These are phyloP conservation scores for Amblyjoppa proteus DNA, from an alignment of 2,888 invertebrate species.

Conservation along the genomic window DNA sequence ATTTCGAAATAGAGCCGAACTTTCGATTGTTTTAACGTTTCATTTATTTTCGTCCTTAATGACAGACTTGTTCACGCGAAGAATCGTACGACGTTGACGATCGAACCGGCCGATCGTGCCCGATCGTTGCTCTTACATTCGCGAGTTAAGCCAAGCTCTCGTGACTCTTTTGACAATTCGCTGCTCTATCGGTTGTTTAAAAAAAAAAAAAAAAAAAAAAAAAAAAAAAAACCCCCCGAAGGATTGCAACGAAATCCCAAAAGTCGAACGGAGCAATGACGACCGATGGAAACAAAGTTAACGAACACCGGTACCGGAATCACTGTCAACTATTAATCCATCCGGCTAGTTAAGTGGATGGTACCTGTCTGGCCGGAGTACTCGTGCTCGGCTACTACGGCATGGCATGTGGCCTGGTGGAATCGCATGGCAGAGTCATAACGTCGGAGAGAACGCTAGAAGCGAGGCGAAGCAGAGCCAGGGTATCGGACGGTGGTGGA, in stretches of 20 bases:
- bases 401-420: constrained; percentile 70
- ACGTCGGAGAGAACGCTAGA: constrained; percentile 70
- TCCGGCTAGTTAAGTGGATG: constrained; percentile 84
- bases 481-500: constrained; percentile 67
- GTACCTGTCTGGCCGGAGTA: constrained; percentile 82
- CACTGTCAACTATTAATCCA: constrained; percentile 79
- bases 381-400: constrained; percentile 79
- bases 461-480: constrained; percentile 46
- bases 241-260: not conserved
- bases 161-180: not conserved
- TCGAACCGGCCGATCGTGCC: constrained; percentile 62
- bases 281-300: not conserved
- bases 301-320: constrained; percentile 71
- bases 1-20: constrained; percentile 42
- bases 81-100: constrained; percentile 40
- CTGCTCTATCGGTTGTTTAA: not conserved
- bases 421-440: constrained; percentile 82
- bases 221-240: not conserved
- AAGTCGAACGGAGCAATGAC: not conserved
- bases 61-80: constrained; percentile 7
- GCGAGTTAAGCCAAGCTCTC: not conserved
- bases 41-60: not conserved
- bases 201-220: not conserved
- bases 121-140: constrained; percentile 55
- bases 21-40: constrained; percentile 6